Evolutionary conservation across 2,113 vertebrate species (phyloP).

Genomic region (Scortum barcoo): DNA sequence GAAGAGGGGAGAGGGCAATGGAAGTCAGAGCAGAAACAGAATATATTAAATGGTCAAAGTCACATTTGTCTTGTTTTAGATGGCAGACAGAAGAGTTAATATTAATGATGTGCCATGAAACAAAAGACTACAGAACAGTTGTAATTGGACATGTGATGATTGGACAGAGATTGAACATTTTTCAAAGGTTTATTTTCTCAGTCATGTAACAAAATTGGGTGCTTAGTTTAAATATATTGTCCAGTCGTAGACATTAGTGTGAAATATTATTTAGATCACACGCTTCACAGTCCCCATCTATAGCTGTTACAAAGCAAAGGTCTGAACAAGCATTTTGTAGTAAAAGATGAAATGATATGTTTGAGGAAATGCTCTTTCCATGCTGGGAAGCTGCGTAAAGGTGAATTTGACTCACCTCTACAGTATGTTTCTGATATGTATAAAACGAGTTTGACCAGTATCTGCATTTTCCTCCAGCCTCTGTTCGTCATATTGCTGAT

Average conservation of each 20-base stretch:
- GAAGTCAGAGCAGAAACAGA: not conserved
- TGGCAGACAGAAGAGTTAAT: not conserved
- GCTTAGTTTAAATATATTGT: not conserved
- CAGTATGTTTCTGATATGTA: not conserved
- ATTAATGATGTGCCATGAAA: not conserved
- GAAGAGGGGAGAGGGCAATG: not conserved
- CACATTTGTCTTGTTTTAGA: not conserved
- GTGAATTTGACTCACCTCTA: not conserved
- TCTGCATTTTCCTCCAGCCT: not conserved
- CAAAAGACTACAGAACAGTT: not conserved
- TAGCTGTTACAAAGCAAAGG: not conserved
- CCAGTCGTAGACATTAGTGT: not conserved
- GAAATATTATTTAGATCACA: not conserved
- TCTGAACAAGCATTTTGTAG: not conserved
- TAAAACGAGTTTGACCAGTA: slow-evolving; percentile 19
- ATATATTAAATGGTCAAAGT: not conserved
- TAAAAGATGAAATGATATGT: not conserved
- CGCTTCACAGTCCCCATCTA: not conserved
- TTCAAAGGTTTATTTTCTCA: slow-evolving; percentile 27
- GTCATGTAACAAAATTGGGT: not conserved
- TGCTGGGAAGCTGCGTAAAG: not conserved
- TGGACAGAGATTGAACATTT: not conserved
- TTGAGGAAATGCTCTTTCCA: not conserved
- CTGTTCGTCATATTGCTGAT: not conserved
- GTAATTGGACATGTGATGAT: too few species aligned